These are phyloP conservation scores for Basileuterus tristriatus DNA, from an alignment of 2,797 vertebrate genomes.

Conservation along the genomic window DNA sequence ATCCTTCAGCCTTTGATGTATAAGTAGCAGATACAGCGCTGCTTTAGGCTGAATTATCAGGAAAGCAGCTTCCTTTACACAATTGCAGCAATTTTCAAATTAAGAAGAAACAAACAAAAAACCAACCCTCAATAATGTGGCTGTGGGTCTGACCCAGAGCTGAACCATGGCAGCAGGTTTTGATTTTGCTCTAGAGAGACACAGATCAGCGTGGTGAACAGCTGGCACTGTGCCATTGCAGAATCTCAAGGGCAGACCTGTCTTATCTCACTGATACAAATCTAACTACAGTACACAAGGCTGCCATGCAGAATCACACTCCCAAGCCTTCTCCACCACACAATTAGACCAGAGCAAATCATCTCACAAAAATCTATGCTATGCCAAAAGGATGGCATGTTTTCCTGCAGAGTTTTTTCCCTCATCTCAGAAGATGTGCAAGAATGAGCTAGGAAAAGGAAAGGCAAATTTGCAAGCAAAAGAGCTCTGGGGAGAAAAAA, in stretches of 20 bases:
- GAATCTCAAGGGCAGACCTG: constrained; percentile 60
- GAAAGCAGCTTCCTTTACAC: neutral
- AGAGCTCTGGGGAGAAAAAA: neutral
- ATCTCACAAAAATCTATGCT: neutral
- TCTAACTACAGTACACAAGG: neutral
- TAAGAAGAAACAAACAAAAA: neutral
- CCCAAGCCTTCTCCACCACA: neutral
- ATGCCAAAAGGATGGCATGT: neutral
- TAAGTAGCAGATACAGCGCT: neutral
- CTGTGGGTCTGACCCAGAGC: constrained; percentile 50
- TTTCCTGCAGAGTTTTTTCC: neutral
- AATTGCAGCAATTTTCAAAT: neutral
- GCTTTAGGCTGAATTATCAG: neutral
- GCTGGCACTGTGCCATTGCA: constrained; percentile 33
- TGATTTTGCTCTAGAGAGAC: constrained; percentile 58
- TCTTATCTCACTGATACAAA: constrained; percentile 36
- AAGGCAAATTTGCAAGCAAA: neutral
- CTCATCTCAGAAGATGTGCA: neutral
- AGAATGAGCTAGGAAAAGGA: neutral
- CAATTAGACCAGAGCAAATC: neutral
- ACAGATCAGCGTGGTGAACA: constrained; percentile 23
- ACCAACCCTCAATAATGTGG: neutral
- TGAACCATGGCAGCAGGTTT: constrained; percentile 59
- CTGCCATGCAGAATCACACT: neutral
- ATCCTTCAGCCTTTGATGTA: neutral